Base-by-base conservation (phyloP, 1,140 invertebrate species). In the Atopsyche davidsoni region DNA sequence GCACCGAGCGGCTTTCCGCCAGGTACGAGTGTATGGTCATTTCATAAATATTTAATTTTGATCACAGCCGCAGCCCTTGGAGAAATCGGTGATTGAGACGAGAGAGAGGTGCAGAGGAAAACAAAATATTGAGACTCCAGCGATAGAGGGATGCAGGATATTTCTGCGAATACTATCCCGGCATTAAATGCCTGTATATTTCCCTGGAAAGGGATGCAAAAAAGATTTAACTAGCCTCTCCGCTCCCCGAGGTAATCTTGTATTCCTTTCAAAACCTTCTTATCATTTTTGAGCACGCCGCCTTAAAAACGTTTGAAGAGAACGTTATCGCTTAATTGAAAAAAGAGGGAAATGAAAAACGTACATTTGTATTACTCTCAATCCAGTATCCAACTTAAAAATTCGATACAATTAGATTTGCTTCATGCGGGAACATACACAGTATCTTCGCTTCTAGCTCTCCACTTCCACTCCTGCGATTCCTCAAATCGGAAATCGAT, bases 261-360 rank as follows among this genome's bases (percentile, higher is more conserved):
- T 53, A 53, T 53, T 47, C 51, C 44, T 36, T 53, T 53, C 51
- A 53, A 53, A 53, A 23, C 44, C 51, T 52, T 46, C 51, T 53
- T 53, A 53, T 53, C 51, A 53, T 53, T 53, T 47, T 47, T 46
- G 44, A 53, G 51, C 51, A 53, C 51, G 51, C 51, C 19, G 45
- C 19, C 38, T 19, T 21, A 31, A 24, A 32, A 46, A 28, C 51
- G 44, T 53, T 53, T 31, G 51, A 53, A 53, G 51, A 24, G 23
- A 47, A 53, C 51, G 51, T 53, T 53, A 53, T 53, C 51, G 44
- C 51, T 53, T 53, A 53, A 53, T 53, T 53, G 51, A 53, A 53
- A 53, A 53, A 47, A 53, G 17, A 38, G 39, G n/a, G 44, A 52
- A 52, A 52, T 52, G 43, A 46, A 52, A 51, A 45, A 44, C 47